Evolutionary conservation across 2,888 invertebrate genomes (phyloP).

Genomic region (Drosophila hamatofila): DNA sequence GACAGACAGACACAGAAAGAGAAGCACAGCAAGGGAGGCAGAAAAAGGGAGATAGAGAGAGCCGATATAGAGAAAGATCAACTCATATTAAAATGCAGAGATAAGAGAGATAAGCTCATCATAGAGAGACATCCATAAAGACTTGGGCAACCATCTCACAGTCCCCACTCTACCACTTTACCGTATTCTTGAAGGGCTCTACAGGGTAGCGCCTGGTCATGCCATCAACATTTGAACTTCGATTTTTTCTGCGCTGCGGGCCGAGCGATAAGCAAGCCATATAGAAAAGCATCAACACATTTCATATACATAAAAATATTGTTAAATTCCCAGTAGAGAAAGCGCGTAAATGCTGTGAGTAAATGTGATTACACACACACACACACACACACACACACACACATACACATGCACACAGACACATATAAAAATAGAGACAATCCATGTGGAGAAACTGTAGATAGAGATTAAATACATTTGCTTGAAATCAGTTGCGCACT

Average conservation of each 20-base stretch:
- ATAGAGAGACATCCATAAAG: not conserved
- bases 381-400: slow-evolving; percentile 10
- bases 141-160: not conserved
- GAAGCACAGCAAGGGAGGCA: not conserved
- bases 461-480: slow-evolving; percentile 55
- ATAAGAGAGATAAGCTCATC: too few relatives aligned
- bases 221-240: slow-evolving; percentile 4
- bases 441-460: slow-evolving; percentile 37
- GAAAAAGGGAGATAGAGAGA: not conserved
- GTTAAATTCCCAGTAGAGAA: slow-evolving; percentile 53
- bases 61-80: not conserved
- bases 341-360: slow-evolving; percentile 69
- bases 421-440: slow-evolving; percentile 4
- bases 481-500: slow-evolving; percentile 65
- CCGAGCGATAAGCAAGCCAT: slow-evolving; percentile 48
- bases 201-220: slow-evolving; percentile 32
- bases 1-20: not conserved
- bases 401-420: slow-evolving; percentile 19
- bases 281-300: slow-evolving; percentile 56
- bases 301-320: slow-evolving; percentile 47
- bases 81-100: too few relatives aligned
- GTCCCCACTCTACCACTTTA: too few relatives aligned
- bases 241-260: slow-evolving; percentile 44
- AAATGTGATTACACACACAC: slow-evolving; percentile 45
- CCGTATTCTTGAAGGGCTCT: not conserved